Percentiles rank a stretch among this genome's conserved stretches.
These are phyloP conservation scores for Limnodromus scolopaceus DNA, from an alignment of 2,797 vertebrate genomes.

Conservation along the genomic window DNA sequence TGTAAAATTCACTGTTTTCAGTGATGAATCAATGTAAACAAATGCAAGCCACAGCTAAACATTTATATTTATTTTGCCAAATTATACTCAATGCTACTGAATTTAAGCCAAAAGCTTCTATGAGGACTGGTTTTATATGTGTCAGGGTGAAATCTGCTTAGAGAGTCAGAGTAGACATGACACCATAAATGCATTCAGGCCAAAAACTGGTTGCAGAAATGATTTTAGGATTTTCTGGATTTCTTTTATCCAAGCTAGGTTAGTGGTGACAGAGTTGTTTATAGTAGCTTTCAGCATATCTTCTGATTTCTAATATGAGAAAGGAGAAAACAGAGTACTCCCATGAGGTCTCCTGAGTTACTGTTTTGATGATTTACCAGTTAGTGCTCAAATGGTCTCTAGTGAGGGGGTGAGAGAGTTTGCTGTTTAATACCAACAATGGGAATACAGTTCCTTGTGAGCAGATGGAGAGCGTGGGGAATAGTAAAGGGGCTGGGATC, in stretches of 20 bases:
- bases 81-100: background rate
- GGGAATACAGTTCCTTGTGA: background rate
- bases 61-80: background rate
- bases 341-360: conserved; percentile 2
- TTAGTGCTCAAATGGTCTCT: background rate
- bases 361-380: conserved; percentile 14
- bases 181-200: background rate
- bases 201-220: background rate
- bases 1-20: background rate
- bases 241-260: background rate
- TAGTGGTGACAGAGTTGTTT: background rate
- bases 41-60: background rate
- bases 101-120: background rate
- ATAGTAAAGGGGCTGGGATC: conserved; percentile 31
- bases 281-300: conserved; percentile 18
- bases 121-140: background rate
- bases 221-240: background rate
- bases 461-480: background rate
- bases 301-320: conserved; percentile 35
- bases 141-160: background rate
- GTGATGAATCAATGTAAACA: background rate
- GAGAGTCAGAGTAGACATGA: background rate
- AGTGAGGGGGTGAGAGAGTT: background rate
- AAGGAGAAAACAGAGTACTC: conserved; percentile 14
- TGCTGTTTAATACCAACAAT: background rate